Evolutionary conservation across 2,113 vertebrate species (phyloP).

Genomic region (Elephantulus edwardii): DNA sequence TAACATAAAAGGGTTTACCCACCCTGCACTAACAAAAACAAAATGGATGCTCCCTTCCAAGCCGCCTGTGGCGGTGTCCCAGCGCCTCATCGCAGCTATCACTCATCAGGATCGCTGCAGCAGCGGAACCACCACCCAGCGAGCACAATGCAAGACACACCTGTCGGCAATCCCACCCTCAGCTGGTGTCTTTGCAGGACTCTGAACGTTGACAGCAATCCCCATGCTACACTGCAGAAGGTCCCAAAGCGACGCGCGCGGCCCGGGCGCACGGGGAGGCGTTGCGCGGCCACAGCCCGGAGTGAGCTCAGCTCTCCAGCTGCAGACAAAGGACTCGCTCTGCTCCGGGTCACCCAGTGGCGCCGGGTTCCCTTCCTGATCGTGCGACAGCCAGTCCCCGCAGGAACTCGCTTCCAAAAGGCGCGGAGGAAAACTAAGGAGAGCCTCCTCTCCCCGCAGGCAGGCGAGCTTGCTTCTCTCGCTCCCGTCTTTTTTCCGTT

Average conservation of each 20-base stretch:
- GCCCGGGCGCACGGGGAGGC: neutral
- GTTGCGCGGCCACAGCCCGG: neutral
- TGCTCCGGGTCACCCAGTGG: neutral
- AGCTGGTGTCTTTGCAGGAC: neutral
- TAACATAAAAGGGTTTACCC: neutral
- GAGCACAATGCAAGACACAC: neutral
- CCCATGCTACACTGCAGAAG: neutral
- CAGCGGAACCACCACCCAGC: neutral
- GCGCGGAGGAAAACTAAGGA: neutral
- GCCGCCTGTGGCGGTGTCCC: neutral
- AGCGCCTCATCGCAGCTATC: neutral
- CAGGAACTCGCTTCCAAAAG: neutral
- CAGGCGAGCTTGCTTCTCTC: neutral
- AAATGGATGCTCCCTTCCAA: neutral
- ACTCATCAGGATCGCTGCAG: neutral
- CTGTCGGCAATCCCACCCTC: neutral
- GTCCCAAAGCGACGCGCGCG: neutral
- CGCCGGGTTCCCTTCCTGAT: neutral
- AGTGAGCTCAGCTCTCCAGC: neutral
- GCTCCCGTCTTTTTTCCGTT: neutral
- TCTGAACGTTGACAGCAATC: neutral
- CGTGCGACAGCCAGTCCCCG: neutral
- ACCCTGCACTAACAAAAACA: neutral
- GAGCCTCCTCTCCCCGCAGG: neutral
- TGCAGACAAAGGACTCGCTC: neutral